A percentile compares a stretch with the other conserved stretches of the same genome.
Evolutionary conservation across 2,888 invertebrate species (phyloP).

Genomic region (Aphidius colemani): DNA sequence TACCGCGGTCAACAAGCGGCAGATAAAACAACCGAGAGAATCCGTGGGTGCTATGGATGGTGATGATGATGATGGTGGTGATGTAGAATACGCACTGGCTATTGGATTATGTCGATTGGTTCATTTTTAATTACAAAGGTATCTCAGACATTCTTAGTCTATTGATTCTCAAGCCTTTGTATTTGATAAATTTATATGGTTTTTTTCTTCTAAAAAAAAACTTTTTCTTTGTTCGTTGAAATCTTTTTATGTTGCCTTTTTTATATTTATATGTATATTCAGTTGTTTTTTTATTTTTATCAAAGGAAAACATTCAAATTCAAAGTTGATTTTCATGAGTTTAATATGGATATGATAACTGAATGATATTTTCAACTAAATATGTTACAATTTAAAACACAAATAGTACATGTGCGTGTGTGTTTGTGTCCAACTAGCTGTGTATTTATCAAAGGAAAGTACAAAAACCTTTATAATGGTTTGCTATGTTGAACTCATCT

Average conservation of each 20-base stretch:
- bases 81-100: not conserved
- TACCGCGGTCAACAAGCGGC: slow-evolving; percentile 6
- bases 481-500: slow-evolving; percentile 46
- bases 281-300: slow-evolving; percentile 40
- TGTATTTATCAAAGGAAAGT: slow-evolving; percentile 52
- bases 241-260: no score
- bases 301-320: slow-evolving; percentile 48
- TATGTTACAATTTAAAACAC: slow-evolving; percentile 45
- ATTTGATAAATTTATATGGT: no score
- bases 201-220: no score
- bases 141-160: not conserved
- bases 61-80: not conserved
- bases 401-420: no score
- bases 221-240: no score
- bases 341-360: slow-evolving; percentile 56
- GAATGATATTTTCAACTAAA: slow-evolving; percentile 59
- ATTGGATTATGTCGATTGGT: slow-evolving; percentile 17
- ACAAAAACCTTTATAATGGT: slow-evolving; percentile 56
- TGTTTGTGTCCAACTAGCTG: slow-evolving; percentile 14
- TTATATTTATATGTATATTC: slow-evolving; percentile 22
- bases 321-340: slow-evolving; percentile 54
- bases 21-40: slow-evolving; percentile 44
- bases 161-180: not conserved
- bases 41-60: slow-evolving; percentile 34
- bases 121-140: slow-evolving; percentile 12